Evolutionary conservation across 2,113 vertebrate species (phyloP).

Genomic region (Ctenomys sociabilis): DNA sequence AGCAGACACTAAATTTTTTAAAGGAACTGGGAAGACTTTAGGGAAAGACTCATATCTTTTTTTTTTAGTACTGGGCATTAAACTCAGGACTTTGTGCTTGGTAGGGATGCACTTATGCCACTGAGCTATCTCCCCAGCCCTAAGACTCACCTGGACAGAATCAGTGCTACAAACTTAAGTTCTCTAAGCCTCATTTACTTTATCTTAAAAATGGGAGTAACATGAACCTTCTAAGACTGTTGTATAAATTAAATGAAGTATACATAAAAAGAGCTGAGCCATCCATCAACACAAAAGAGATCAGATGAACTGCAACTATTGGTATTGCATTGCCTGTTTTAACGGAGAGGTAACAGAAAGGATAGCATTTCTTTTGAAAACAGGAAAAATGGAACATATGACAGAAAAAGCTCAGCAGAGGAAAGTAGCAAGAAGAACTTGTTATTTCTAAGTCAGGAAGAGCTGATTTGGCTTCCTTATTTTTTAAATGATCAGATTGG

Average conservation of each 20-base stretch:
- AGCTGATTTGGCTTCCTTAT: slow-evolving; percentile 21
- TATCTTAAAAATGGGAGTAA: slow-evolving; percentile 5
- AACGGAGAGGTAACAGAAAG: slow-evolving; percentile 17
- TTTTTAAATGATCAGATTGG: slow-evolving; percentile 31
- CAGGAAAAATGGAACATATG: background rate
- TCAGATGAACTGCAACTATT: background rate
- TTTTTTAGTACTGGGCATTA: too few species aligned
- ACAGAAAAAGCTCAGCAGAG: slow-evolving; percentile 18
- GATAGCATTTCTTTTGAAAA: slow-evolving; percentile 3
- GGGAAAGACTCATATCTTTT: background rate
- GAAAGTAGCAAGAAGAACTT: background rate
- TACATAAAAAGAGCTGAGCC: background rate
- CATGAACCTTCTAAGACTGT: background rate
- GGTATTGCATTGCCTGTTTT: background rate
- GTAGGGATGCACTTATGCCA: too few species aligned
- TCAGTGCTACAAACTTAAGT: slow-evolving; percentile 10
- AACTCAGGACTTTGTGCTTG: too few species aligned
- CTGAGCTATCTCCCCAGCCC: too few species aligned
- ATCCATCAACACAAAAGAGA: background rate
- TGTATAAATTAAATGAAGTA: slow-evolving; percentile 37
- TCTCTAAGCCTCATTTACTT: slow-evolving; percentile 14
- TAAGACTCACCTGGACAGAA: background rate
- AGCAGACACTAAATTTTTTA: background rate
- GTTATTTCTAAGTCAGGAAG: slow-evolving; percentile 60
- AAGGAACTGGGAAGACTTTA: background rate